Percentiles rank a stretch among this genome's conserved stretches.
phyloP scores from a whole-genome alignment of 2,113 vertebrate genomes.

The Psilopsiagon aymara region DNA sequence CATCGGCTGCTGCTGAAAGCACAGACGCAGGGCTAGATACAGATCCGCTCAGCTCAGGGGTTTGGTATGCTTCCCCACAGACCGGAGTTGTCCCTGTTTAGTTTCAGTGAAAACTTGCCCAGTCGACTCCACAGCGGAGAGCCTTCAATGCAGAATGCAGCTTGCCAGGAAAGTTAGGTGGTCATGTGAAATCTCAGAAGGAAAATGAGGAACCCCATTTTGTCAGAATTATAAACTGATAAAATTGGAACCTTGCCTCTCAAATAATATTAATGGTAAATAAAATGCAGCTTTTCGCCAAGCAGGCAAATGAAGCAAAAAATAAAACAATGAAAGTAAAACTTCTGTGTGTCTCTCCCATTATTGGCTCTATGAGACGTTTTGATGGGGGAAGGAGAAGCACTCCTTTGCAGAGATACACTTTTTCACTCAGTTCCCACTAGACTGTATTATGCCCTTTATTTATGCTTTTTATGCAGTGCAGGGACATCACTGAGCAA shows the following conservation, averaged over 20 bases:
- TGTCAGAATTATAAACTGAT: conserved; percentile 55
- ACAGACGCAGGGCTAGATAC: background rate
- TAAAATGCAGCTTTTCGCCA: conserved; percentile 15
- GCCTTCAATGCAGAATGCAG: background rate
- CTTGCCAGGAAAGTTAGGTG: conserved; percentile 42
- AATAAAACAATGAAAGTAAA: background rate
- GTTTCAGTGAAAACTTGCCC: background rate
- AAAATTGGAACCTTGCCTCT: conserved; percentile 35
- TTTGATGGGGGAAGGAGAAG: background rate
- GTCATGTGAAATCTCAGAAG: conserved; percentile 26
- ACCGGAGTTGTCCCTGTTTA: background rate
- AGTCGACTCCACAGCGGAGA: background rate
- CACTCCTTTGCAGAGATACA: background rate
- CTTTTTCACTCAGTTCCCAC: background rate
- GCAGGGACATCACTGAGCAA: background rate
- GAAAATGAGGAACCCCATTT: conserved; percentile 33
- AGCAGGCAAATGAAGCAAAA: background rate
- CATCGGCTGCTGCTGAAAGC: background rate
- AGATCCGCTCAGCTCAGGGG: background rate
- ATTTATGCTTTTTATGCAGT: background rate
- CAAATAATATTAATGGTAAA: conserved; percentile 29
- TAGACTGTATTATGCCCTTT: background rate
- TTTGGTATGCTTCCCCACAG: background rate
- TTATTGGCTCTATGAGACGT: background rate
- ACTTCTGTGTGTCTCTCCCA: background rate